These are phyloP conservation scores for Asteroscopus sphinx DNA, from an alignment of 2,888 invertebrate genomes.

Conservation along the genomic window DNA sequence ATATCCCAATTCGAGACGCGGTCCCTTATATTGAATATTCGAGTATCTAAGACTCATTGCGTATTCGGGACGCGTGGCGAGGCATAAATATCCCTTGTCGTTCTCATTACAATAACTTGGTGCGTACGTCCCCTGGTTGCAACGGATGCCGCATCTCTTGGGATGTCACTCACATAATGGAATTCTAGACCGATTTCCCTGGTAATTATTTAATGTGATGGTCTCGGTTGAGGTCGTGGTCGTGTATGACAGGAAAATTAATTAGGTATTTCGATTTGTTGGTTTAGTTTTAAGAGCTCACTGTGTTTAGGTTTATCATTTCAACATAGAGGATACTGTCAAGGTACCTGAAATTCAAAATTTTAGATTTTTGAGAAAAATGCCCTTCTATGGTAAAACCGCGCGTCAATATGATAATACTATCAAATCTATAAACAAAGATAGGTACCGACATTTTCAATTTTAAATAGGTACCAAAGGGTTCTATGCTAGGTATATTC, in stretches of 20 bases:
- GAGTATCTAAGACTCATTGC: conserved; percentile 73
- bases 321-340: too few relatives aligned
- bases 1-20: conserved; percentile 55
- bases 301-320: too few relatives aligned
- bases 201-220: conserved; percentile 73
- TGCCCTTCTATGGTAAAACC: too few relatives aligned
- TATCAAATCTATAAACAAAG: too few relatives aligned
- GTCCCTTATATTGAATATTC: conserved; percentile 63
- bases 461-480: too few relatives aligned
- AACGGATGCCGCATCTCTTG: conserved; percentile 78
- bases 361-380: too few relatives aligned
- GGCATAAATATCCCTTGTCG: conserved; percentile 89
- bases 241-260: conserved; percentile 19
- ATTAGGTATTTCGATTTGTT: background rate
- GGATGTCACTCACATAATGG: conserved; percentile 85
- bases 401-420: too few relatives aligned
- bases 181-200: conserved; percentile 77
- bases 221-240: conserved; percentile 30
- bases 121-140: conserved; percentile 78
- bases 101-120: conserved; percentile 87
- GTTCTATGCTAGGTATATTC: background rate
- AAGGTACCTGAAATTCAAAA: too few relatives aligned
- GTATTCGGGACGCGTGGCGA: conserved; percentile 83
- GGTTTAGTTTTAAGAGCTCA: background rate
- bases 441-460: too few relatives aligned